Evolutionary conservation across 2,888 invertebrate species (phyloP).

Genomic region (Zygaena filipendulae): DNA sequence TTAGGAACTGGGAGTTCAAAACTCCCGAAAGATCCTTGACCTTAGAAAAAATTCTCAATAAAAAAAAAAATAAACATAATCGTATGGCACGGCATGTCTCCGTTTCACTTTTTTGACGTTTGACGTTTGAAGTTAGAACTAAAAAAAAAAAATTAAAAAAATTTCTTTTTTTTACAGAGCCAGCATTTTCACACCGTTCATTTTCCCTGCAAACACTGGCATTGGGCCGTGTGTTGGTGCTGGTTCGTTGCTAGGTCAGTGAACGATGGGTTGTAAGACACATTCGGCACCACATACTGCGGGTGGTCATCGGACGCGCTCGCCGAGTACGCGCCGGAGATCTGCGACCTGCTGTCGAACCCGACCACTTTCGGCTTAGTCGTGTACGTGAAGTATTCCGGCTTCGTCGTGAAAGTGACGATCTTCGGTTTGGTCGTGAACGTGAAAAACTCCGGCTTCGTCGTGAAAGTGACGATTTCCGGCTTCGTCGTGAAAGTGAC

Average conservation of each 20-base stretch:
- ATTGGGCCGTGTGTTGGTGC: slow-evolving; percentile 41
- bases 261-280: slow-evolving; percentile 41
- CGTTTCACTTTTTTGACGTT: slow-evolving; percentile 6
- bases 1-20: no score
- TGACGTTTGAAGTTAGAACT: no score
- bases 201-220: slow-evolving; percentile 51
- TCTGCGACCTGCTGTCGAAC: slow-evolving; percentile 34
- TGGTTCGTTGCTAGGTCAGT: slow-evolving; percentile 30
- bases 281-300: slow-evolving; percentile 44
- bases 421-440: slow-evolving; percentile 42
- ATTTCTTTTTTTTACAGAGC: not conserved
- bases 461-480: slow-evolving; percentile 34
- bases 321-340: slow-evolving; percentile 47
- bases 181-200: no score
- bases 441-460: slow-evolving; percentile 39
- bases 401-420: slow-evolving; percentile 40
- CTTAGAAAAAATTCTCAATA: slow-evolving; percentile 11
- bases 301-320: slow-evolving; percentile 50
- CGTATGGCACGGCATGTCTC: slow-evolving; percentile 33
- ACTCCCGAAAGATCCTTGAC: no score
- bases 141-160: slow-evolving; percentile 1
- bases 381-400: slow-evolving; percentile 30
- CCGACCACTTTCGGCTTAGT: slow-evolving; percentile 30
- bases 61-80: slow-evolving; percentile 8
- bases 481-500: slow-evolving; percentile 22